Conservation (phyloP, 2,888 invertebrate genomes). For the Drosophila nr. medialis region DNA sequence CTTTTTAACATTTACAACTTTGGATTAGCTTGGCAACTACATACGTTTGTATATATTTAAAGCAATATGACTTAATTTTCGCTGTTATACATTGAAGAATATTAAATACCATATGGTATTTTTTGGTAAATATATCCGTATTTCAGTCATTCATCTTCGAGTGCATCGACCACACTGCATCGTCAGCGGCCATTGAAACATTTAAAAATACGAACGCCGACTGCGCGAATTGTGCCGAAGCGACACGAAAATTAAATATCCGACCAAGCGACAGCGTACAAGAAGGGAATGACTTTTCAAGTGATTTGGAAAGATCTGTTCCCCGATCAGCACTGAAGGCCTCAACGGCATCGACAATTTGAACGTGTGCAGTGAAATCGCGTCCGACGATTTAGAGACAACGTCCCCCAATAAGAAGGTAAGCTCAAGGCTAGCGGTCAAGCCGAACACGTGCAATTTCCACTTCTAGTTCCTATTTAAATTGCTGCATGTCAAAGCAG, state of each 20-base stretch:
- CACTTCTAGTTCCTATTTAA: neutral
- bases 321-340: neutral
- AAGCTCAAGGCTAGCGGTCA: neutral
- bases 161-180: constrained; percentile 9
- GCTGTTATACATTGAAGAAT: neutral
- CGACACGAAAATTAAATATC: constrained; percentile 38
- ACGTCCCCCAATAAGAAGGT: constrained; percentile 17
- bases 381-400: constrained; percentile 4
- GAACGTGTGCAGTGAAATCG: constrained; percentile 7
- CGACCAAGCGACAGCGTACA: constrained; percentile 50
- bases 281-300: constrained; percentile 28
- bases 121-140: neutral
- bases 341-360: neutral
- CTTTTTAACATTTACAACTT: neutral
- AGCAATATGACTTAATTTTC: neutral
- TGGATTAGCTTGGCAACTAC: neutral
- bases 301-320: constrained; percentile 21
- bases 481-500: neutral
- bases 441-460: too few relatives aligned
- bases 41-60: neutral
- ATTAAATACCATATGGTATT: constrained; percentile 10
- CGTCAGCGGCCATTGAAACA: neutral
- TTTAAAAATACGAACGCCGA: constrained; percentile 14
- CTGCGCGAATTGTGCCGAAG: constrained; percentile 1
- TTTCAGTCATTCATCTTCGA: too few relatives aligned